These are phyloP conservation scores for Porphyrio hochstetteri DNA, from an alignment of 2,113 vertebrate genomes.

Conservation along the genomic window DNA sequence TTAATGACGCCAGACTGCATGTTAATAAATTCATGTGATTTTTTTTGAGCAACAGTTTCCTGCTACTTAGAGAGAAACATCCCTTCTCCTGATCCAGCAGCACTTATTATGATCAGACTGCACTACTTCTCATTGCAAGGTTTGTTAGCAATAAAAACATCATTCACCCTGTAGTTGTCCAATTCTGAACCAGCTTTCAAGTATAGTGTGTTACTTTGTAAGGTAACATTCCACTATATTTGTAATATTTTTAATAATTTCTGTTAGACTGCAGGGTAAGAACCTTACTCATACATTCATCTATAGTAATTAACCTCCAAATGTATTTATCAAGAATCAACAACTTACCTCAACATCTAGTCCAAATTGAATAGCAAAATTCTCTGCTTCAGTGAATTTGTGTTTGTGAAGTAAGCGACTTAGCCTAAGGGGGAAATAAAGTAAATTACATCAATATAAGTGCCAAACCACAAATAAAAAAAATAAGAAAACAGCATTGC, in stretches of 20 bases:
- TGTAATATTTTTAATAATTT: neutral
- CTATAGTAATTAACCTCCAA: neutral
- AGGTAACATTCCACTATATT: neutral
- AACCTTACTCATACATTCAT: neutral
- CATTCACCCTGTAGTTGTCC: neutral
- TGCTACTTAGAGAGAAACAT: neutral
- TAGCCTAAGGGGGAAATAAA: conserved; percentile 74
- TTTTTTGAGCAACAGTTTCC: neutral
- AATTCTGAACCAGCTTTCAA: neutral
- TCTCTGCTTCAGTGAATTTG: conserved; percentile 94
- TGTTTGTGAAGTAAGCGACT: conserved; percentile 94
- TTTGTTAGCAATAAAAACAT: neutral
- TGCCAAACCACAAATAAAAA: neutral
- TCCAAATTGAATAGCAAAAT: conserved; percentile 91
- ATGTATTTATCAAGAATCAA: neutral
- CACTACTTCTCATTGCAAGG: neutral
- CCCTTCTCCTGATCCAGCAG: neutral
- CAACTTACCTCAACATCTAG: conserved; percentile 89
- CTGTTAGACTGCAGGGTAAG: neutral
- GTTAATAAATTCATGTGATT: neutral
- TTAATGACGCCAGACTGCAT: neutral
- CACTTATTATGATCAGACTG: neutral
- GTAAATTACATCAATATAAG: neutral
- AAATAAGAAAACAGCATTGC: neutral
- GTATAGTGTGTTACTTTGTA: neutral